A percentile compares a stretch with the other conserved stretches of the same genome.
These are phyloP conservation scores for Megaptera novaeangliae DNA, from an alignment of 2,113 vertebrate species.

Conservation along the genomic window DNA sequence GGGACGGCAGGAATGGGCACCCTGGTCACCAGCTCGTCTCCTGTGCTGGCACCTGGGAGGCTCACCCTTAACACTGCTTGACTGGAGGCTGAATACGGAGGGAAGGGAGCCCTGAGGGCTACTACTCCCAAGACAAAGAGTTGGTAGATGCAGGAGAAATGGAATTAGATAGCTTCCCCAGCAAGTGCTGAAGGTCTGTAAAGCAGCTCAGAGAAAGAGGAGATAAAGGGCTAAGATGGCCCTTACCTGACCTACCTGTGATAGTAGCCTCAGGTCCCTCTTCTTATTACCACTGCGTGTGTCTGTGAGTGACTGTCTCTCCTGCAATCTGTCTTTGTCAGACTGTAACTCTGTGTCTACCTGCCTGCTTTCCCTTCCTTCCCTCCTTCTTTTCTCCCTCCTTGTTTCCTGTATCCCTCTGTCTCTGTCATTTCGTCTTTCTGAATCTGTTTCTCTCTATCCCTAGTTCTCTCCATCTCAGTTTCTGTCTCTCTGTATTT, in stretches of 20 bases:
- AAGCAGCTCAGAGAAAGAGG: neutral
- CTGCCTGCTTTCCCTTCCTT: too few species aligned
- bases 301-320: neutral
- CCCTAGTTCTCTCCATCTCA: neutral
- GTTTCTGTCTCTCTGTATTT: neutral
- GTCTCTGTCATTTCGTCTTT: neutral
- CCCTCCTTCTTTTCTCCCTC: neutral
- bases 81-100: neutral
- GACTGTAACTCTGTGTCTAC: neutral
- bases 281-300: neutral
- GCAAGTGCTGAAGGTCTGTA: neutral
- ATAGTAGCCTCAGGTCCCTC: neutral
- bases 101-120: neutral
- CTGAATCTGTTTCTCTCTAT: neutral
- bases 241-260: rapidly evolving
- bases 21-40: neutral
- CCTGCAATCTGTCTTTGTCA: neutral
- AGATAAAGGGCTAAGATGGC: neutral
- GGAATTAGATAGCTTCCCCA: neutral
- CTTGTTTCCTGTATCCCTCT: neutral
- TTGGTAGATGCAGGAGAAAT: neutral
- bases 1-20: neutral
- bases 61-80: neutral
- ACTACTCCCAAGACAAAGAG: neutral
- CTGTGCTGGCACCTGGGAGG: neutral